Conservation (phyloP, 2,113 vertebrate genomes). For the Paralichthys olivaceus region DNA sequence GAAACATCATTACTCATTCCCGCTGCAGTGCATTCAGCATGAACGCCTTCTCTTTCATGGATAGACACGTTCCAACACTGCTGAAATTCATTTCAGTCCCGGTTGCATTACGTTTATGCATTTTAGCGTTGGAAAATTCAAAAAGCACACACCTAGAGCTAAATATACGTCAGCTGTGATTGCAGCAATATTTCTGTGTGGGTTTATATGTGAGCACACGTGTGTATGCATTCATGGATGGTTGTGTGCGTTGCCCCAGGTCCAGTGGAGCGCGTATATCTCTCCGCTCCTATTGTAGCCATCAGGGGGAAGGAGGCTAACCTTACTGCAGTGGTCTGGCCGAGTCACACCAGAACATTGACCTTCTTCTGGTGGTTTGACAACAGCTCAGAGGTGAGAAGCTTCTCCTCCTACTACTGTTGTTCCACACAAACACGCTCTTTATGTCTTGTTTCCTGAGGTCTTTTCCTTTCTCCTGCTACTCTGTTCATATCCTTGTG, state of each 20-base stretch:
- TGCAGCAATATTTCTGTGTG: neutral
- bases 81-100: constrained; percentile 53
- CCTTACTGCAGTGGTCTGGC: constrained; percentile 92
- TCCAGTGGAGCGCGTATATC: constrained; percentile 91
- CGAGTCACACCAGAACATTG: constrained; percentile 88
- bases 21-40: constrained; percentile 36
- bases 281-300: constrained; percentile 90
- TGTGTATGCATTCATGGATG: constrained; percentile 17
- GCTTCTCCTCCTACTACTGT: constrained; percentile 5
- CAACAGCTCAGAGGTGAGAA: constrained; percentile 92
- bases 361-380: constrained; percentile 98
- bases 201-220: constrained; percentile 1
- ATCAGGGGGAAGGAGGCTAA: constrained; percentile 91
- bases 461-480: constrained; percentile 14
- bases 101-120: constrained; percentile 37
- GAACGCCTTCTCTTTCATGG: constrained; percentile 48
- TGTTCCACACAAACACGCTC: constrained; percentile 5
- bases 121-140: constrained; percentile 34
- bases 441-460: constrained; percentile 12
- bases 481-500: constrained; percentile 10
- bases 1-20: constrained; percentile 59
- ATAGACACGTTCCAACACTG: constrained; percentile 35
- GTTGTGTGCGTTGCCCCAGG: constrained; percentile 76
- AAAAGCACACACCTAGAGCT: constrained; percentile 39
- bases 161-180: constrained; percentile 23